A percentile compares a stretch with the other conserved stretches of the same genome.
These are phyloP conservation scores for Megathymus violae DNA, from an alignment of 1,140 invertebrate species.

Conservation along the genomic window DNA sequence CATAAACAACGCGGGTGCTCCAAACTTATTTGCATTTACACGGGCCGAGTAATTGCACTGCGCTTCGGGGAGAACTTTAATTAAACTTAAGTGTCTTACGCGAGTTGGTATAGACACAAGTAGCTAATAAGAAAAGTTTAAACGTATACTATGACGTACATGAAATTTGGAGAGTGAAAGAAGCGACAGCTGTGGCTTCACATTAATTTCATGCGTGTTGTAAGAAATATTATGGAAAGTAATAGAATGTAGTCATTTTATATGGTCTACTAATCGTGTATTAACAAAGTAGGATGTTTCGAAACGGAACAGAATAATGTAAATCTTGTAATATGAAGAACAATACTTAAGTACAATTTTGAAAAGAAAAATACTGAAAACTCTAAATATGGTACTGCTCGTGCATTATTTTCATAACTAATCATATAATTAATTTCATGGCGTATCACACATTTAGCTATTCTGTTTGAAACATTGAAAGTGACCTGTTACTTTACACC, in stretches of 20 bases:
- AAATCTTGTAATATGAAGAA: too few relatives aligned
- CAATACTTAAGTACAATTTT: too few relatives aligned
- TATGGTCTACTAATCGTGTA: too few relatives aligned
- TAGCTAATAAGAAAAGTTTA: conserved; percentile 67
- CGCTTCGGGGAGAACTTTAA: conserved; percentile 80
- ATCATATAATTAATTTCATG: too few relatives aligned
- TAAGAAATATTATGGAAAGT: not conserved
- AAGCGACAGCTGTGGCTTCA: conserved; percentile 4
- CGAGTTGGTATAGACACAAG: conserved; percentile 68
- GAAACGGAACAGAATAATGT: too few relatives aligned
- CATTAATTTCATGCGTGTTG: not conserved
- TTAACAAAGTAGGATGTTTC: too few relatives aligned
- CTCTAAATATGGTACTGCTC: too few relatives aligned
- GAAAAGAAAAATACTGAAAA: too few relatives aligned
- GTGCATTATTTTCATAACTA: too few relatives aligned
- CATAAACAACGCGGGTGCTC: conserved; percentile 70
- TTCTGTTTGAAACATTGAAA: too few relatives aligned
- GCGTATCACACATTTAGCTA: too few relatives aligned
- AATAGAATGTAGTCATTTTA: not conserved
- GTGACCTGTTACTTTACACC: too few relatives aligned
- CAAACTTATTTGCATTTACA: conserved; percentile 82
- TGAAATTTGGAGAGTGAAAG: not conserved
- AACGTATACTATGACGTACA: conserved; percentile 16
- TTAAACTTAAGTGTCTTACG: conserved; percentile 76
- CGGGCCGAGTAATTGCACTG: conserved; percentile 80